Base-by-base conservation (phyloP, 2,888 invertebrate species). In the Standfussiana lucernea region DNA sequence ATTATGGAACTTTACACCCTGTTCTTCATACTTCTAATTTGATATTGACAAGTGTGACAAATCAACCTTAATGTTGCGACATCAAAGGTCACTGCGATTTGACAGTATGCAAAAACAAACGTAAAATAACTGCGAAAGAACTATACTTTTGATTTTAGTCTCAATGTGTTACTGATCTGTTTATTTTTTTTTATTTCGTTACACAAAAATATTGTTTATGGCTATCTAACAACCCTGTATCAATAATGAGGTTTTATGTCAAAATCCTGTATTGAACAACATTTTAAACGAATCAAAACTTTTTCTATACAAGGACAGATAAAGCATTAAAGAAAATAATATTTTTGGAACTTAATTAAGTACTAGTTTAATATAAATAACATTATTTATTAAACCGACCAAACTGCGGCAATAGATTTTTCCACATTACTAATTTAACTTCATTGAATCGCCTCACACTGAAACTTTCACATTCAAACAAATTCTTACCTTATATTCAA, bases 171-270 rank as follows among this genome's bases (percentile, higher is more conserved):
- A 45, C 47, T 40, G 47, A 42, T 73, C 45, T 37, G 45, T 59
- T 64, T 40, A 59, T 62, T 77, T 68, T 77, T 68, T 72, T 59
- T 66, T 65, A 81, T 76, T 83, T 81, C 66, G 76, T 82, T 85
- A 87, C 89, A 90, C 78, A 82, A 87, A 84, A 53, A 73, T 77
- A 88, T 79, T 75, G 82, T 88, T 91, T 91, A 89, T 80, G 89
- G 90, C 92, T 94, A 94, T 90, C 93, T 95, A 94, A 81, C 87
- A 92, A 95, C 95, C 95, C 95, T 95, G 95, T 94, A 91, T 93
- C 79, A 56, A 88, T 89, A 89, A 85, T 92, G 94, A 93, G 93
- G 92, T 93, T 91, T 80, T 74, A 79, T 83, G 66, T 79, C 73
- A 69, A 77, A 81, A 82, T 80, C 53, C 82, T 79, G 75, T 82